A percentile compares a stretch with the other conserved stretches of the same genome.
Conservation (phyloP, 2,113 vertebrate species). For the Podiceps cristatus region DNA sequence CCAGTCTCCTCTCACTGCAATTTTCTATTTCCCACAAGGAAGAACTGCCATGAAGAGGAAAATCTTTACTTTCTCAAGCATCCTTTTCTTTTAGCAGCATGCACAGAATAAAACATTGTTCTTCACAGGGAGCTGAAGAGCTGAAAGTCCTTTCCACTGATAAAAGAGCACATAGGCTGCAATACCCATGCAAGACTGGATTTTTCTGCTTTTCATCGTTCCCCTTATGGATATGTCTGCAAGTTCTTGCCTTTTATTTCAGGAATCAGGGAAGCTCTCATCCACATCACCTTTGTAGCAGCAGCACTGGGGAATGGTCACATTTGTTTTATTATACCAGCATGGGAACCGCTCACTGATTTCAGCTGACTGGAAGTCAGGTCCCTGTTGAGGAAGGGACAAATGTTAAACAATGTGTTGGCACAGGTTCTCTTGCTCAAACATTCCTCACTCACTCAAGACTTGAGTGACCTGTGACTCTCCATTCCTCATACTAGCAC, state of each 20-base stretch:
- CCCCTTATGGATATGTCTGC: background rate
- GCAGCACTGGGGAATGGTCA: background rate
- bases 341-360: background rate
- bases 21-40: background rate
- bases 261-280: background rate
- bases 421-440: background rate
- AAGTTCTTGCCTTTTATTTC: background rate
- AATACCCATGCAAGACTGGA: background rate
- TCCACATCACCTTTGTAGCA: background rate
- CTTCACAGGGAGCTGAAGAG: background rate
- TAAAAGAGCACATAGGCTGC: accelerated
- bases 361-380: background rate
- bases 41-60: background rate
- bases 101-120: background rate
- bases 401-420: background rate
- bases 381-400: background rate
- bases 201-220: background rate
- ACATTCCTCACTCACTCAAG: background rate
- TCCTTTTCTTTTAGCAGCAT: background rate
- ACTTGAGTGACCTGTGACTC: background rate
- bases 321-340: background rate
- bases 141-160: background rate
- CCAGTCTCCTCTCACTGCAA: background rate
- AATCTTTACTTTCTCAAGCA: background rate
- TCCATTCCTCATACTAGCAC: background rate